Percentiles rank a stretch among this genome's conserved stretches.
Evolutionary conservation across 2,797 vertebrate genomes (phyloP).

Genomic region (Lepilemur septentrionalis): DNA sequence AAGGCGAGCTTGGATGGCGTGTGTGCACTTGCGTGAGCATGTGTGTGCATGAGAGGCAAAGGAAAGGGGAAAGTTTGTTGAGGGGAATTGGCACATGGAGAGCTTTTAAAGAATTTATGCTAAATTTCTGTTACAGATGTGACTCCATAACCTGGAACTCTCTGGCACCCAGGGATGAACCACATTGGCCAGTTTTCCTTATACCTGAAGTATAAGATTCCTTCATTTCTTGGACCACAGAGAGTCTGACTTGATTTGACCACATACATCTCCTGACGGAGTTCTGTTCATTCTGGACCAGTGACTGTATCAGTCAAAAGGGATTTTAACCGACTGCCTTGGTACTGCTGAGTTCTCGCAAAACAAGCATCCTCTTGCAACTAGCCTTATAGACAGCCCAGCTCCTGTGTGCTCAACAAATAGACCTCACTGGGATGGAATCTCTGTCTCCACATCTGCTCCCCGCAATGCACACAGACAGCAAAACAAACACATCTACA

Average conservation of each 20-base stretch:
- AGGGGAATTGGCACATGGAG: not conserved
- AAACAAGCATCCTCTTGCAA: not conserved
- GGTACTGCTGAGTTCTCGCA: not conserved
- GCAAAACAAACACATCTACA: constrained; percentile 25
- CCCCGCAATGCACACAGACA: not conserved
- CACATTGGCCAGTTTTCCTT: not conserved
- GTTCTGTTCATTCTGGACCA: constrained; percentile 44
- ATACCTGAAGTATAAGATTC: not conserved
- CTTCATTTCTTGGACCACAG: not conserved
- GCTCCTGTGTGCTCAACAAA: constrained; percentile 36
- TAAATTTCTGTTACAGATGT: constrained; percentile 76
- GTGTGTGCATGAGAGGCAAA: not conserved
- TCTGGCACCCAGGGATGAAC: not conserved
- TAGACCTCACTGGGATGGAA: constrained; percentile 9
- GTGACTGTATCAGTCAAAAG: not conserved
- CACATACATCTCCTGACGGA: not conserved
- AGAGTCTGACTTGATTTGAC: constrained; percentile 22
- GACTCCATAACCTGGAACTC: constrained; percentile 44
- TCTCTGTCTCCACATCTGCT: constrained; percentile 1
- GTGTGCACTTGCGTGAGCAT: not conserved
- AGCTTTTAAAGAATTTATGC: constrained; percentile 33
- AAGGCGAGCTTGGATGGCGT: not conserved
- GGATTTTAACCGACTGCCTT: constrained; percentile 23
- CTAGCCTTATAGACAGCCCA: constrained; percentile 16
- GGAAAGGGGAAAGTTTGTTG: not conserved